A percentile compares a stretch with the other conserved stretches of the same genome.
These are phyloP conservation scores for Synanceia verrucosa DNA, from an alignment of 2,797 vertebrate species.

Conservation along the genomic window DNA sequence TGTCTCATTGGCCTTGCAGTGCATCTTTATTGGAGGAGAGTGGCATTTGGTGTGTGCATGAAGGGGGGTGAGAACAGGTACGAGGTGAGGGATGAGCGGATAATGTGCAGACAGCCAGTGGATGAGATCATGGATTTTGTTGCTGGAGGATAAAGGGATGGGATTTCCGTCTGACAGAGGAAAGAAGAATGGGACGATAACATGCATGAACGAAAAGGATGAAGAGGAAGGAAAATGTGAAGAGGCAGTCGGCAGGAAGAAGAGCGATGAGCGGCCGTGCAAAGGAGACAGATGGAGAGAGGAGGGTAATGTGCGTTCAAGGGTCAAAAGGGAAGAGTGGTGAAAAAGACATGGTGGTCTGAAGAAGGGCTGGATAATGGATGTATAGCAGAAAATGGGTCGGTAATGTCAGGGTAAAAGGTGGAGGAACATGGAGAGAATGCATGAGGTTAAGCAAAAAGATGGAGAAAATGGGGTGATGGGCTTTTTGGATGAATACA, in stretches of 20 bases:
- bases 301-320: constrained; percentile 2
- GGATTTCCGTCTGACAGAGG: constrained; percentile 39
- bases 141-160: constrained; percentile 47
- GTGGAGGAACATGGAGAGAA: constrained; percentile 14
- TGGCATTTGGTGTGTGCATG: background rate
- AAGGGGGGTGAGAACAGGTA: constrained; percentile 1
- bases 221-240: constrained; percentile 34
- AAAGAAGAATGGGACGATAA: constrained; percentile 50
- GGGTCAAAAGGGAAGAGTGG: constrained; percentile 16
- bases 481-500: constrained; percentile 27
- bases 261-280: constrained; percentile 49
- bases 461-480: constrained; percentile 26
- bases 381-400: constrained; percentile 34
- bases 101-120: constrained; percentile 14
- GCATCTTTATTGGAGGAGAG: constrained; percentile 54
- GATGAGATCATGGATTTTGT: constrained; percentile 41
- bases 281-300: constrained; percentile 24
- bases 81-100: constrained; percentile 38
- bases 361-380: constrained; percentile 37
- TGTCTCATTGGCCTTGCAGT: constrained; percentile 49
- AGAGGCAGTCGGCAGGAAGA: constrained; percentile 14
- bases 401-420: constrained; percentile 22
- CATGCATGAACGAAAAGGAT: constrained; percentile 9
- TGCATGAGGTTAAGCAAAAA: constrained; percentile 41
- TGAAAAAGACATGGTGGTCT: background rate